Evolutionary conservation across 2,113 vertebrate genomes (phyloP).

Genomic region (Notiomystis cincta): DNA sequence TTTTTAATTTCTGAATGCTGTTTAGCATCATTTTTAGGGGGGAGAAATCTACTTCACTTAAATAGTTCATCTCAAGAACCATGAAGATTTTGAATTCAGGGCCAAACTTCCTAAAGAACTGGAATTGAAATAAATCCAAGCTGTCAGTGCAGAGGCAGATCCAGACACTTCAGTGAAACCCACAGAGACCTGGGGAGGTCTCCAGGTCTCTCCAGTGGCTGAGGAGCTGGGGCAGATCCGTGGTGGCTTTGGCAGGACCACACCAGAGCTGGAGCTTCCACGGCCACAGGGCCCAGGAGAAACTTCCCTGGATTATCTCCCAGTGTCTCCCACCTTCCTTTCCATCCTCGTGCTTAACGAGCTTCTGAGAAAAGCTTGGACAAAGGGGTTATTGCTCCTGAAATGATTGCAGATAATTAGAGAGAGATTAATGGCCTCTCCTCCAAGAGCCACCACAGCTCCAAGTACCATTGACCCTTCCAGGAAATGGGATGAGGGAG

Average conservation of each 20-base stretch:
- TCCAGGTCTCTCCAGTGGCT: background rate
- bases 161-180: background rate
- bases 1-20: background rate
- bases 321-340: background rate
- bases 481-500: background rate
- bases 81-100: background rate
- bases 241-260: rapidly evolving
- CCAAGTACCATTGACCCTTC: background rate
- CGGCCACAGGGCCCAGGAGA: background rate
- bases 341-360: background rate
- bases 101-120: background rate
- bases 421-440: background rate
- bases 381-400: conserved; percentile 11
- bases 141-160: rapidly evolving
- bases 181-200: background rate
- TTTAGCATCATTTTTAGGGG: background rate
- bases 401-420: background rate
- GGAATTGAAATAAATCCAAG: background rate
- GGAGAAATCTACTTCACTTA: background rate
- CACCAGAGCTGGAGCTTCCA: rapidly evolving
- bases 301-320: background rate
- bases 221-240: background rate
- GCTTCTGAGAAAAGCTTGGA: background rate
- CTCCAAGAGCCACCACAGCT: background rate
- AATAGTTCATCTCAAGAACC: background rate